Evolutionary conservation across 2,797 vertebrate species (phyloP).

Genomic region (Chelon auratus): DNA sequence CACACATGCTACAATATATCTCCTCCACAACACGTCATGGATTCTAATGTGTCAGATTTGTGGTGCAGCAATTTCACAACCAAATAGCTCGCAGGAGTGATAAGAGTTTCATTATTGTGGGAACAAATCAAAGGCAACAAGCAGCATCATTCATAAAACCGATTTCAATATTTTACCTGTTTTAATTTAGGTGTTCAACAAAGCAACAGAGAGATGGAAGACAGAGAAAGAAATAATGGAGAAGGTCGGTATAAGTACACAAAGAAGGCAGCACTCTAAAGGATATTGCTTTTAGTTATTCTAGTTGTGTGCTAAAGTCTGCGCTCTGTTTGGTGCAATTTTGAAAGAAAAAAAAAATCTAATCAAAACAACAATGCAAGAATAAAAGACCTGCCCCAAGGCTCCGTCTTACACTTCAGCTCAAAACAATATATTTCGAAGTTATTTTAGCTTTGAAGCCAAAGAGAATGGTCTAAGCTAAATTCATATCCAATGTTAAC

Average conservation of each 20-base stretch:
- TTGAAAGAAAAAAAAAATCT: conserved; percentile 80
- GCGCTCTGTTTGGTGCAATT: conserved; percentile 71
- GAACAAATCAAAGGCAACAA: conserved; percentile 85
- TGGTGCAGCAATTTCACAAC: conserved; percentile 81
- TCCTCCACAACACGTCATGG: conserved; percentile 78
- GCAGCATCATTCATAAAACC: conserved; percentile 77
- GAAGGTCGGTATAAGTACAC: conserved; percentile 70
- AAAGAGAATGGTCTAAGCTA: conserved; percentile 54
- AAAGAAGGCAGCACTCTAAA: conserved; percentile 72
- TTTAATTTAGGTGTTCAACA: conserved; percentile 83
- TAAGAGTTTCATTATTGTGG: conserved; percentile 83
- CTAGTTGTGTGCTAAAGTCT: conserved; percentile 69
- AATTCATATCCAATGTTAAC: conserved; percentile 68
- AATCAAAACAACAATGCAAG: conserved; percentile 80
- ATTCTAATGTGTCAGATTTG: conserved; percentile 78
- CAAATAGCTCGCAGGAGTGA: conserved; percentile 82
- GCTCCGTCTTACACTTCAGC: conserved; percentile 60
- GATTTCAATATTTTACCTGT: conserved; percentile 83
- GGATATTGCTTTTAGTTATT: conserved; percentile 78
- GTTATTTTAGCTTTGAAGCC: conserved; percentile 64
- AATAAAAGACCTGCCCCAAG: conserved; percentile 68
- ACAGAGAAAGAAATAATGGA: conserved; percentile 72
- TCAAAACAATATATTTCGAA: conserved; percentile 66
- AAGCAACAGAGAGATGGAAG: conserved; percentile 70
- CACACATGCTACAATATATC: conserved; percentile 70